phyloP scores from a whole-genome alignment of 1,140 invertebrate species.

The Euschistus heros region DNA sequence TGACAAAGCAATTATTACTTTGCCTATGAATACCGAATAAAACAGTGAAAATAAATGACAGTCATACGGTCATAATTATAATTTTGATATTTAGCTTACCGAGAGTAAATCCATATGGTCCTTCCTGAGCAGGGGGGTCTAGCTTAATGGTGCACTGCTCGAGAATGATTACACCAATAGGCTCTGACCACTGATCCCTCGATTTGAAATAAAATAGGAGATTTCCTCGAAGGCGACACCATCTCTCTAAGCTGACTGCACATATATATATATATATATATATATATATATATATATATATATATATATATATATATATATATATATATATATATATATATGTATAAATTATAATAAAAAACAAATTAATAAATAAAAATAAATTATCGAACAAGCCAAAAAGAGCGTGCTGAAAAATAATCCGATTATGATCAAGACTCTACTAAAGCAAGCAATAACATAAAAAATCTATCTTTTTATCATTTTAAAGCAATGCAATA shows the following conservation, averaged over 20 bases:
- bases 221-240: conserved; percentile 86
- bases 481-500: too few relatives aligned
- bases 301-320: neutral
- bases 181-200: conserved; percentile 76
- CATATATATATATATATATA: neutral
- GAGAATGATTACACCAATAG: conserved; percentile 74
- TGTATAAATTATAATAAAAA: neutral
- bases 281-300: neutral
- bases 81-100: conserved; percentile 39
- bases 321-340: neutral
- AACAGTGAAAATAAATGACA: too few relatives aligned
- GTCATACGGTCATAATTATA: too few relatives aligned
- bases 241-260: conserved; percentile 51
- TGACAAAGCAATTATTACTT: too few relatives aligned
- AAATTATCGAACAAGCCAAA: neutral
- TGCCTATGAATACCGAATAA: too few relatives aligned
- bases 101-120: conserved; percentile 56
- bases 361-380: neutral
- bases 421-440: too few relatives aligned
- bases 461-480: too few relatives aligned
- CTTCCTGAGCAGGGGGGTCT: conserved; percentile 46
- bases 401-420: too few relatives aligned
- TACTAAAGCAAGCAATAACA: too few relatives aligned
- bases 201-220: conserved; percentile 89
- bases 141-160: conserved; percentile 71